phyloP scores from a whole-genome alignment of 2,113 vertebrate genomes.

The Albula glossodonta region DNA sequence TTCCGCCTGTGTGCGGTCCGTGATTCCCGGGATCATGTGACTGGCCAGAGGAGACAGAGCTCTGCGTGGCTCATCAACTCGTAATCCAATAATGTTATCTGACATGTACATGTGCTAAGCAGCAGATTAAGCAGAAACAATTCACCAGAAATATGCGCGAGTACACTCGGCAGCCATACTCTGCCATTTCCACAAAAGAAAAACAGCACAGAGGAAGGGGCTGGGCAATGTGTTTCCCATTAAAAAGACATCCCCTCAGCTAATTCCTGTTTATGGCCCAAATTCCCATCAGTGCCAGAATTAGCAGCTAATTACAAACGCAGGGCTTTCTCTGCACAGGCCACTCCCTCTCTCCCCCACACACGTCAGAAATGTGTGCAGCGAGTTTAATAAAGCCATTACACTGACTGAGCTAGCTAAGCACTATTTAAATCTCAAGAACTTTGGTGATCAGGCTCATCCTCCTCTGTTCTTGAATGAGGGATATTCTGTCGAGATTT shows the following conservation, averaged over 20 bases:
- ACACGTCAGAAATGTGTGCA: neutral
- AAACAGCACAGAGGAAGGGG: neutral
- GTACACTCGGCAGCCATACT: neutral
- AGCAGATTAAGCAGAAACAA: conserved; percentile 25
- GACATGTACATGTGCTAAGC: conserved; percentile 49
- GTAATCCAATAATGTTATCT: conserved; percentile 57
- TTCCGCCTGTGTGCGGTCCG: neutral
- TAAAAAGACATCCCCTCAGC: neutral
- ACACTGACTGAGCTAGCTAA: neutral
- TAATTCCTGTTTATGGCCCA: neutral
- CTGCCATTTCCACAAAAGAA: neutral
- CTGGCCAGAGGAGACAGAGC: conserved; percentile 36
- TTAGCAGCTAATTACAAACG: conserved; percentile 17
- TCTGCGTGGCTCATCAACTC: conserved; percentile 54
- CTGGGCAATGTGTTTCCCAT: neutral
- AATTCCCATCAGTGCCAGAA: neutral
- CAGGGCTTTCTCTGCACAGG: neutral
- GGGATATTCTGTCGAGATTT: neutral
- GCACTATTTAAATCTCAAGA: neutral
- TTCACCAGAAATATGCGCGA: neutral
- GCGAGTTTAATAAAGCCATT: neutral
- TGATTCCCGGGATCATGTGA: conserved; percentile 42
- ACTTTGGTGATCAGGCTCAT: neutral
- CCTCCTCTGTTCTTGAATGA: neutral
- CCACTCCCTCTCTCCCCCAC: neutral